Conservation (phyloP, 2,113 vertebrate genomes). For the Taxidea taxus region DNA sequence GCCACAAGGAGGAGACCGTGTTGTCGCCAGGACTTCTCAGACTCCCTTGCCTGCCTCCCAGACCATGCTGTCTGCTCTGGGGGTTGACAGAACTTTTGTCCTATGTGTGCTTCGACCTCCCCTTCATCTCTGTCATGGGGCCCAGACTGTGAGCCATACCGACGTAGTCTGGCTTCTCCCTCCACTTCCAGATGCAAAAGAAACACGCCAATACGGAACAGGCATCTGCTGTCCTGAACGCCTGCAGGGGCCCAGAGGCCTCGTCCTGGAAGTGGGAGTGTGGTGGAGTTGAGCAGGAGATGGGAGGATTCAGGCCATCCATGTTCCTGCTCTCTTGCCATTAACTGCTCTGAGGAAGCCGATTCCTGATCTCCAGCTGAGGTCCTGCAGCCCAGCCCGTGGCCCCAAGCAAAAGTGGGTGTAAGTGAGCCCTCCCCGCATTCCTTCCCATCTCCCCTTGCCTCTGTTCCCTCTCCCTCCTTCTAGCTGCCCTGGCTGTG, state of each 20-base stretch:
- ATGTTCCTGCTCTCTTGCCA: too few relatives aligned
- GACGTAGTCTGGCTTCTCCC: background rate
- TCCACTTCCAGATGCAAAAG: background rate
- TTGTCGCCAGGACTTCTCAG: background rate
- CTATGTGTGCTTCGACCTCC: background rate
- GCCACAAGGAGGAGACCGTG: background rate
- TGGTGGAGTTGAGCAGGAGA: background rate
- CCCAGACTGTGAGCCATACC: background rate
- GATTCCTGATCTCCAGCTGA: background rate
- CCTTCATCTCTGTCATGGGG: background rate
- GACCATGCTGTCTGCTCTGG: background rate
- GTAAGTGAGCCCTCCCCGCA: background rate
- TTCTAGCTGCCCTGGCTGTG: background rate
- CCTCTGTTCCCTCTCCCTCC: background rate
- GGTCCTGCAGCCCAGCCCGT: background rate
- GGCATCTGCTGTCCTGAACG: background rate
- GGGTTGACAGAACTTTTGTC: background rate
- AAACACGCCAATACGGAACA: fast-evolving
- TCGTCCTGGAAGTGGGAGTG: background rate
- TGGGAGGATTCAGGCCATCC: background rate
- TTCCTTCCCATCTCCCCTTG: background rate
- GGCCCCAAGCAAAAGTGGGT: background rate
- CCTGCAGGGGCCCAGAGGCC: background rate
- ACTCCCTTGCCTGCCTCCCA: background rate
- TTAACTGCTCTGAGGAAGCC: background rate